These are phyloP conservation scores for Euthynnus affinis DNA, from an alignment of 2,797 vertebrate genomes.

Conservation along the genomic window DNA sequence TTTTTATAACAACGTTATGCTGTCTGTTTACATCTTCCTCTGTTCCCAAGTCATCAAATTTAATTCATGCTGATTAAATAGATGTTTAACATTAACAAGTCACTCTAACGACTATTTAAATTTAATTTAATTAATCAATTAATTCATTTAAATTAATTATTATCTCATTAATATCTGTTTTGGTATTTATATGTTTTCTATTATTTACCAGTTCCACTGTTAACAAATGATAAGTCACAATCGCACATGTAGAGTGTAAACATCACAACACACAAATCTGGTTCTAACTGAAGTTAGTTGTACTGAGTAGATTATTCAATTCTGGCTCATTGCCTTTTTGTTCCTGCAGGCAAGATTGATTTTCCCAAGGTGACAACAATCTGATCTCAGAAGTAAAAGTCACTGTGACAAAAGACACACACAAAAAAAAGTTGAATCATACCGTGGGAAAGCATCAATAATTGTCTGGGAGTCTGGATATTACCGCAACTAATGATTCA, in stretches of 20 bases:
- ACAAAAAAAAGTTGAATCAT: slow-evolving; percentile 69
- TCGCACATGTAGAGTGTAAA: neutral
- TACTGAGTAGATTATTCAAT: slow-evolving; percentile 57
- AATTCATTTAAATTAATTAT: no score
- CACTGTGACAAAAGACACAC: slow-evolving; percentile 76
- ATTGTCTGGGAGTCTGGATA: slow-evolving; percentile 77
- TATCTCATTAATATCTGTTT: no score
- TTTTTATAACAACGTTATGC: no score
- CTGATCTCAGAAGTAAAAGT: slow-evolving; percentile 71
- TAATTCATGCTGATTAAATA: no score
- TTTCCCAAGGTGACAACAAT: slow-evolving; percentile 82
- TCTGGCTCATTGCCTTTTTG: slow-evolving; percentile 74
- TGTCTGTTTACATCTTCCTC: no score
- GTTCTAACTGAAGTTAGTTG: slow-evolving; percentile 75
- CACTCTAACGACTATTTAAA: no score
- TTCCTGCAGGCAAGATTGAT: slow-evolving; percentile 72
- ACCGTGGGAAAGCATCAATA: slow-evolving; percentile 82
- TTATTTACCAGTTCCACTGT: neutral
- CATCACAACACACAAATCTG: slow-evolving; percentile 64
- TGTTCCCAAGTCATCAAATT: no score
- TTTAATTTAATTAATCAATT: no score
- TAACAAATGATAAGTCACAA: no score
- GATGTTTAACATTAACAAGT: neutral
- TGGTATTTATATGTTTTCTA: no score
- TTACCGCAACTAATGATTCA: slow-evolving; percentile 62